Base-by-base conservation (phyloP, 2,888 invertebrate genomes). In the Dromius quadrimaculatus region DNA sequence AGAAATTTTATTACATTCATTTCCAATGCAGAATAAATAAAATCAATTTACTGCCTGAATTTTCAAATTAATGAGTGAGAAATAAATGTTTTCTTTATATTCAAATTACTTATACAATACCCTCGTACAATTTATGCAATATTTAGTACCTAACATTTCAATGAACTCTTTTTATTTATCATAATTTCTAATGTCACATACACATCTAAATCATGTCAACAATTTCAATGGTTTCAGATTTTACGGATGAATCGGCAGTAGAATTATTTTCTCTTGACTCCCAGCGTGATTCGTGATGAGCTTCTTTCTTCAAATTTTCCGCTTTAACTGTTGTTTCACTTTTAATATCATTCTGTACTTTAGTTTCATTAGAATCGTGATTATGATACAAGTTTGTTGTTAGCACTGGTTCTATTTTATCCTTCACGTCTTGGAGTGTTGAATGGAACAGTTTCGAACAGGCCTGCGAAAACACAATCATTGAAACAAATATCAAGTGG, bases 401-500 rank as follows among this genome's bases (percentile, higher is more conserved):
- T 65, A 83, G 74, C 54, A 88, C 87, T 0, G 88, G 87, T 73
- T 88, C 88, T 13, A 87, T 87, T 79, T 87, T 88, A 15, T 86
- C 81, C 74, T 87, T 84, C 64, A 89, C 87, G 73, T 86, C 87
- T 75, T 86, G 87, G 74, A 91, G 80, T 1, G 90, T 88, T 11
- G 88, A 85, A 79, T 89, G 87, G 82, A 89, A 91, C 76, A 88
- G 85, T 79, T 90, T 89, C 0, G 90, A 87, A 76, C 89, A 89
- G 8, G 87, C 86, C 89, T 91, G 82, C n/a, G 81, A 80, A 74
- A n/a, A n/a, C n/a, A n/a, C n/a, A n/a, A n/a, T n/a, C n/a, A n/a
- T n/a, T n/a, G n/a, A n/a, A n/a, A n/a, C n/a, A n/a, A n/a, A n/a
- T n/a, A n/a, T n/a, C n/a, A n/a, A n/a, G n/a, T n/a, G n/a, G n/a